Conservation (phyloP, 2,888 invertebrate genomes). For the Magallana nippona region DNA sequence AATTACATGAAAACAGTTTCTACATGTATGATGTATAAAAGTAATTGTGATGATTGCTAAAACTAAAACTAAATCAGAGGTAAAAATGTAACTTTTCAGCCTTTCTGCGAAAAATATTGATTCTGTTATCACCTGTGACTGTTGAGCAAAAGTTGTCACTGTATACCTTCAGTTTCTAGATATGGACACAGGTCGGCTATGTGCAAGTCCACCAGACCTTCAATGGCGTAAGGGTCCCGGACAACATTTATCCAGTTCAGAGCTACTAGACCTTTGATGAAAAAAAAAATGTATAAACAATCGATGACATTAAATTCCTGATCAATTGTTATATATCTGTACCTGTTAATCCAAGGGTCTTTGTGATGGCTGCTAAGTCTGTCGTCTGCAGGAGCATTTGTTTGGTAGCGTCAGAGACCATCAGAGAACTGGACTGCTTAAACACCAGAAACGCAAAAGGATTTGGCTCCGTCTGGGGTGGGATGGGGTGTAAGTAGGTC, state of each 20-base stretch:
- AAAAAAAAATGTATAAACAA: too few species aligned
- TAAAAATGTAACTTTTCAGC: too few species aligned
- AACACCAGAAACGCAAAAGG: neutral
- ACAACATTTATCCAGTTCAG: conserved; percentile 36
- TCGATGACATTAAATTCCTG: too few species aligned
- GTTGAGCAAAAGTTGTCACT: too few species aligned
- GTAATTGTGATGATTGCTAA: too few species aligned
- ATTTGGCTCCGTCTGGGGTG: conserved; percentile 16
- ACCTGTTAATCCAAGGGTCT: neutral
- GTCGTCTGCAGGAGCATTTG: neutral
- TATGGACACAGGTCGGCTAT: neutral
- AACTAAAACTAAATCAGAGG: too few species aligned
- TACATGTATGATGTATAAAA: too few species aligned
- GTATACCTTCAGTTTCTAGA: conserved; percentile 2
- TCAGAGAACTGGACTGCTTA: neutral
- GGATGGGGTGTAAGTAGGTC: neutral
- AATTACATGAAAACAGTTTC: too few species aligned
- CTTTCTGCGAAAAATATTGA: too few species aligned
- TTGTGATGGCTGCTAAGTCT: neutral
- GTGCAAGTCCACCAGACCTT: neutral
- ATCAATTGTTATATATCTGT: too few species aligned
- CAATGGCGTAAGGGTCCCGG: neutral
- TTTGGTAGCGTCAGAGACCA: neutral
- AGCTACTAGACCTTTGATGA: neutral
- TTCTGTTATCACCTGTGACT: too few species aligned